These are phyloP conservation scores for Ceriagrion tenellum DNA, from an alignment of 2,888 invertebrate genomes.

Conservation along the genomic window DNA sequence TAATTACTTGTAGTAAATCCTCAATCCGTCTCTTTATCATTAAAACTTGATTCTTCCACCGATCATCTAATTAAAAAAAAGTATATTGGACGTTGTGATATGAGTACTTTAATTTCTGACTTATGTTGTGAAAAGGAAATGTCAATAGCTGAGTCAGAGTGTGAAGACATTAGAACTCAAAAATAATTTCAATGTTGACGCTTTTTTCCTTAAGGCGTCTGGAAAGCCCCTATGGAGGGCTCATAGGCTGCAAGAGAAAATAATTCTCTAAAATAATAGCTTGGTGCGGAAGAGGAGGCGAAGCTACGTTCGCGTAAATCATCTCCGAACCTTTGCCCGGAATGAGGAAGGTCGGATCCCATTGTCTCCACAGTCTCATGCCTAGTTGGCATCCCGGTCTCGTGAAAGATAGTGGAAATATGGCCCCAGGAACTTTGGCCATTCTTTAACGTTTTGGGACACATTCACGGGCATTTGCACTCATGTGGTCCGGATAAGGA, in stretches of 20 bases:
- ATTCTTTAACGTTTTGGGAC: not conserved
- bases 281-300: not conserved
- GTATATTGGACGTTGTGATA: no score
- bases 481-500: constrained; percentile 6
- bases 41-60: no score
- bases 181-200: not conserved
- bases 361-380: constrained; percentile 12
- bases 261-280: not conserved
- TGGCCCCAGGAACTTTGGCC: not conserved
- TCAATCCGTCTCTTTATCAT: no score
- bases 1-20: no score
- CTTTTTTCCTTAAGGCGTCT: not conserved
- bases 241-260: not conserved
- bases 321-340: not conserved
- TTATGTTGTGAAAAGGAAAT: no score
- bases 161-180: no score
- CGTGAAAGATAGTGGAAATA: constrained; percentile 26
- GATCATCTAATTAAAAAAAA: no score
- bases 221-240: not conserved
- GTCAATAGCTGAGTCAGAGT: no score
- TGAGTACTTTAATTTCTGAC: no score
- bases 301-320: not conserved
- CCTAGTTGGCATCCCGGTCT: not conserved
- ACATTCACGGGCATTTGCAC: constrained; percentile 25
- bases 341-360: not conserved